phyloP scores from a whole-genome alignment of 2,797 vertebrate genomes.

The Darevskia mixta region DNA sequence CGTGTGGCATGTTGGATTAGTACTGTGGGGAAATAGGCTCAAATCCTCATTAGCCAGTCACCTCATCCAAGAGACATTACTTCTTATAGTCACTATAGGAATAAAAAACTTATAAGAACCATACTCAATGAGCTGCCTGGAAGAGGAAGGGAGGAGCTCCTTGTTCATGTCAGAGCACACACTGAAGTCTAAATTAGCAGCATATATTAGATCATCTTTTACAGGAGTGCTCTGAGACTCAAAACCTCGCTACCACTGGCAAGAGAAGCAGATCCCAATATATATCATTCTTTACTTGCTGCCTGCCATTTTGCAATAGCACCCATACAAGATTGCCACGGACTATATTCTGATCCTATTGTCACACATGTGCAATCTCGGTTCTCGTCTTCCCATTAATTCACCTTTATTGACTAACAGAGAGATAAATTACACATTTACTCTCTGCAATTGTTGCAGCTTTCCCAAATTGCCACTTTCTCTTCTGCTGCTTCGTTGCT shows the following conservation, averaged over 20 bases:
- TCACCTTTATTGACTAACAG: slow-evolving; percentile 53
- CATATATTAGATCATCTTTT: neutral
- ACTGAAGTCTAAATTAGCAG: neutral
- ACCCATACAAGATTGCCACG: neutral
- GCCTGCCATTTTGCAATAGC: neutral
- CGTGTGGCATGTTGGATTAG: neutral
- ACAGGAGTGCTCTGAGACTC: neutral
- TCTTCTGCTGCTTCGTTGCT: slow-evolving; percentile 38
- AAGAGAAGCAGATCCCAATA: neutral
- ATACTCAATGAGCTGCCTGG: no score
- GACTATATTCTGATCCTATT: neutral
- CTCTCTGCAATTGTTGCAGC: slow-evolving; percentile 49
- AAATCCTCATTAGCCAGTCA: neutral
- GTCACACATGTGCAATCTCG: slow-evolving; percentile 33
- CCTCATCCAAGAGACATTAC: neutral
- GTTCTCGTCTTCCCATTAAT: slow-evolving; percentile 15
- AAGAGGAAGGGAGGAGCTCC: neutral
- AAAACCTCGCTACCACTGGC: neutral
- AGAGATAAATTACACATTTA: slow-evolving; percentile 28
- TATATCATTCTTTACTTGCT: neutral
- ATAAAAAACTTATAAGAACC: no score
- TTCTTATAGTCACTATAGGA: no score
- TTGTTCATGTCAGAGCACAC: neutral
- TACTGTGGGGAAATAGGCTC: neutral
- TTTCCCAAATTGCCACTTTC: slow-evolving; percentile 47